phyloP scores from a whole-genome alignment of 2,797 vertebrate species.

The Eospalax fontanierii region DNA sequence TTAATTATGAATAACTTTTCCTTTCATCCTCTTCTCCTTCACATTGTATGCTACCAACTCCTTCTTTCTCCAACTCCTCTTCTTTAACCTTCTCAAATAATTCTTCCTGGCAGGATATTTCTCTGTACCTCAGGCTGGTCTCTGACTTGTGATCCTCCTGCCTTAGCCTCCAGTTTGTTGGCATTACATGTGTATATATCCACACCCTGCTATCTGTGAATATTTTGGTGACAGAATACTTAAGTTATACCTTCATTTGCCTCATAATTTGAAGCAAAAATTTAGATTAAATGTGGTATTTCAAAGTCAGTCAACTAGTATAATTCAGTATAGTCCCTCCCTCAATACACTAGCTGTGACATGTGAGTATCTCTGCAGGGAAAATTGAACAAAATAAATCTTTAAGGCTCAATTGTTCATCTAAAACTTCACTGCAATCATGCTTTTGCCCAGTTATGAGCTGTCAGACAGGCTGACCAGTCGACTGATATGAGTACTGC shows the following conservation, averaged over 20 bases:
- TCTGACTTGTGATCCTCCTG: not conserved
- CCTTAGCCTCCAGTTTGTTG: not conserved
- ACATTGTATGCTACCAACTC: too few relatives aligned
- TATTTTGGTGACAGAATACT: constrained; percentile 32
- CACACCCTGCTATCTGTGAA: not conserved
- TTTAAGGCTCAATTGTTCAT: constrained; percentile 17
- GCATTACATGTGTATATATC: not conserved
- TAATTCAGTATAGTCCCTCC: not conserved
- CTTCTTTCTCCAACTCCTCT: not conserved
- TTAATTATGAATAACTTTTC: not conserved
- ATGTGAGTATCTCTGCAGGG: not conserved
- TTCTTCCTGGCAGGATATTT: not conserved
- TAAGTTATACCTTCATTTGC: not conserved
- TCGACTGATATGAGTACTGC: not conserved
- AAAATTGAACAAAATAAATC: constrained; percentile 39
- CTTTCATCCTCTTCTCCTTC: not conserved
- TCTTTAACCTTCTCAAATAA: not conserved
- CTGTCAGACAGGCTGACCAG: not conserved
- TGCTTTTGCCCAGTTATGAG: not conserved
- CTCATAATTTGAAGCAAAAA: constrained; percentile 32
- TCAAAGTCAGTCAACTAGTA: not conserved
- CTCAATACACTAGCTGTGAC: not conserved
- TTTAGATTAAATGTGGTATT: not conserved
- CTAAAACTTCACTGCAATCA: constrained; percentile 28
- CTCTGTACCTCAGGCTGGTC: not conserved